Evolutionary conservation across 2,797 vertebrate genomes (phyloP).

Genomic region (Coracias cyanogaster): DNA sequence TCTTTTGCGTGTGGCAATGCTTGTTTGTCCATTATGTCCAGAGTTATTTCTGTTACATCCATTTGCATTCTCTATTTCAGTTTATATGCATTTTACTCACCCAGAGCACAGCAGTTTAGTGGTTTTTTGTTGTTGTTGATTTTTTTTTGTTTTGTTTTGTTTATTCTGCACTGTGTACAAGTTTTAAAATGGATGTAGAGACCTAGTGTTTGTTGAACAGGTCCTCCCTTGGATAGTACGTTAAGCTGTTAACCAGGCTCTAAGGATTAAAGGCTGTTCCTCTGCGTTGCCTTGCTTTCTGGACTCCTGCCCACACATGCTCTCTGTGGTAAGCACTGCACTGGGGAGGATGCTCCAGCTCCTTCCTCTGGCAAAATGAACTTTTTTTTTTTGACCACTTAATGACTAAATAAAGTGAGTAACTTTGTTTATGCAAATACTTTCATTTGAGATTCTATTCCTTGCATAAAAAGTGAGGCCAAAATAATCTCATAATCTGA

Average conservation of each 20-base stretch:
- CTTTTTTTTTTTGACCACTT: background rate
- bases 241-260: background rate
- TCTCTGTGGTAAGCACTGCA: background rate
- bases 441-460: background rate
- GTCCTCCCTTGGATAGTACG: background rate
- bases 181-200: background rate
- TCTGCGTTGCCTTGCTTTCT: background rate
- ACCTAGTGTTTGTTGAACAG: background rate
- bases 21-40: constrained; percentile 24
- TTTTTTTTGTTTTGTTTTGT: background rate
- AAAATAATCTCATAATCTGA: background rate
- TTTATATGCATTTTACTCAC: background rate
- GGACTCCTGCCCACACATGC: background rate
- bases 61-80: background rate
- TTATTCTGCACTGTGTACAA: background rate
- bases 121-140: background rate
- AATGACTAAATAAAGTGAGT: background rate
- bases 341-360: background rate
- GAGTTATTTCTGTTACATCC: background rate
- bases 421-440: background rate
- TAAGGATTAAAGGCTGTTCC: background rate
- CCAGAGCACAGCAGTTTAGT: background rate
- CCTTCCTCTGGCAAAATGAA: background rate
- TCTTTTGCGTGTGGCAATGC: background rate
- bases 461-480: background rate